Evolutionary conservation across 2,113 vertebrate species (phyloP), one percentile per base, ranked within the genome.

Genomic region (Pygoscelis antarcticus): DNA sequence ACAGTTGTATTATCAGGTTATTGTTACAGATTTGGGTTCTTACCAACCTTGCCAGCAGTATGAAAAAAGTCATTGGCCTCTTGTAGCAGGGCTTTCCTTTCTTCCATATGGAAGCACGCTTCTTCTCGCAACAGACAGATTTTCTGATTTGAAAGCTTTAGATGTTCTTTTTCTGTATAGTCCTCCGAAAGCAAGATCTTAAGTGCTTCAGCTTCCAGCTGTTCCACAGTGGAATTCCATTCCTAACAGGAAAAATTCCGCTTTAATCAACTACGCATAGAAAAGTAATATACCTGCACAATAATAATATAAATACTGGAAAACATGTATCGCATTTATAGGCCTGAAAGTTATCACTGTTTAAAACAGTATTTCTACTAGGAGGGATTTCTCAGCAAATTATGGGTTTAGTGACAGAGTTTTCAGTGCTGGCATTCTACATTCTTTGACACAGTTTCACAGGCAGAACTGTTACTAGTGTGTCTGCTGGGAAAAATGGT

Each of bases 51-150:
- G 91, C 97, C 97, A 83, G 98, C 97, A 54, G 98, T 96, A 78
- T 70, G 96, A 92, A 99, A 99, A 96, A 99, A 99, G 11, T 91
- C 95, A 90, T 99, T 98, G 81, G 98, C 98, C 84, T 98, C 98
- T 47, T 98, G 97, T 58, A 99, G 93, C 52, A 98, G 94, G 32
- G 75, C 84, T 93, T 96, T 98, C 60, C 98, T 98, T 82, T 97
- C 95, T 75, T 96, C 94, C 96, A 98, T 98, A 16, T 92, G 96
- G n/a, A 72, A 96, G 90, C 92, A 96, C 66, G 98, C 97, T 75
- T 98, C 98, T 74, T 98, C 95, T 44, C 97, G 97, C 55, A 98
- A 95, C 29, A 36, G 88, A 20, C 54, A 96, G 22, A 99, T 96
- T 89, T 98, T 98, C 88, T 98, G 96, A 82, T 97, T 98, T 17